phyloP scores from a whole-genome alignment of 2,888 invertebrate genomes.

The Nymphalis polychloros region DNA sequence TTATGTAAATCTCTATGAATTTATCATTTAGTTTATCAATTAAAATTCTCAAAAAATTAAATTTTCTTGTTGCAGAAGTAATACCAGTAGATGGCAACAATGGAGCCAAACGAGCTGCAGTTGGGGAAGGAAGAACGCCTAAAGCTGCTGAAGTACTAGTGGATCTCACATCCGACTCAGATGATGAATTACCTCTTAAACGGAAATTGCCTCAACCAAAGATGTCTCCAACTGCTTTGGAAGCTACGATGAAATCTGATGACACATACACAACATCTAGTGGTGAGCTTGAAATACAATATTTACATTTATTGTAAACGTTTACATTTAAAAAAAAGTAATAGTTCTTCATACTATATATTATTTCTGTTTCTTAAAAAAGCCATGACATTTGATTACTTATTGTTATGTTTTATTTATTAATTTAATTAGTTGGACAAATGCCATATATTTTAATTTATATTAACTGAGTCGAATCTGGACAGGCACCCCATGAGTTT shows the following conservation, averaged over 20 bases:
- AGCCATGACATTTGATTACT: no score
- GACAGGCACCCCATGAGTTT: no score
- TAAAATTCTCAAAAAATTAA: neutral
- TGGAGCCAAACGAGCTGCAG: conserved; percentile 64
- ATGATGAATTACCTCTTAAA: conserved; percentile 86
- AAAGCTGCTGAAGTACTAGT: conserved; percentile 76
- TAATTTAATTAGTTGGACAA: no score
- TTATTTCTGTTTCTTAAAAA: no score
- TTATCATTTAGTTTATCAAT: no score
- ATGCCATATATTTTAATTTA: no score
- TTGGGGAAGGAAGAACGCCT: conserved; percentile 66
- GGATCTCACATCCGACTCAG: conserved; percentile 89
- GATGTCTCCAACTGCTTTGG: conserved; percentile 66
- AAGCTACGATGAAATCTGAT: conserved; percentile 56
- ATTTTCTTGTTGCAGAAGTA: conserved; percentile 57
- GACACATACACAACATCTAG: conserved; percentile 68
- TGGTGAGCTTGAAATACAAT: conserved; percentile 45
- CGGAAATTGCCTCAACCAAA: conserved; percentile 76
- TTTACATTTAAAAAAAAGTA: neutral
- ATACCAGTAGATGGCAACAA: conserved; percentile 69
- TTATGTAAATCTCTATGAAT: no score
- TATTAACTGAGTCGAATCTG: no score
- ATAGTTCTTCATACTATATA: no score
- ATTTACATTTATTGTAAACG: neutral
- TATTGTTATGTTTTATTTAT: no score